phyloP scores from a whole-genome alignment of 2,113 vertebrate genomes.

The Sorex fumeus region DNA sequence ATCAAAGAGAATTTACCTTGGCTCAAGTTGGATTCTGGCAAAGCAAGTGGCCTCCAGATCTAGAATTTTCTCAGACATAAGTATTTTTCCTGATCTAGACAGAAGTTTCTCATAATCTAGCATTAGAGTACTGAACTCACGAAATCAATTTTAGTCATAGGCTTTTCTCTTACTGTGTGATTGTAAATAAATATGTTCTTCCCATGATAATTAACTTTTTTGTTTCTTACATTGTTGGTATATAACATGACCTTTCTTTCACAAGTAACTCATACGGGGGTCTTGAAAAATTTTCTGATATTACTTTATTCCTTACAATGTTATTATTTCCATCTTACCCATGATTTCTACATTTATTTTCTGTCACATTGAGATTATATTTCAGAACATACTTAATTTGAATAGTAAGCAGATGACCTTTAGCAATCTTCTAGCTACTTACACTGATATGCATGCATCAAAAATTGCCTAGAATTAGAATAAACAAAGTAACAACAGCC shows the following conservation, averaged over 20 bases:
- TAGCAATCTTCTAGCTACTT: background rate
- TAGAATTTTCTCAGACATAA: background rate
- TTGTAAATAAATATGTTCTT: background rate
- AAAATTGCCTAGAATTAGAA: conserved; percentile 9
- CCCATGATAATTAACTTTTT: background rate
- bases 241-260: background rate
- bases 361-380: background rate
- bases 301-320: background rate
- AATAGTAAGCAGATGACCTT: background rate
- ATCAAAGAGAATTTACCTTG: background rate
- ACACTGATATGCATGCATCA: background rate
- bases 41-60: background rate
- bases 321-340: conserved; percentile 1
- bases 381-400: background rate
- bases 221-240: background rate
- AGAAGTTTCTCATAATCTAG: background rate
- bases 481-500: background rate
- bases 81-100: background rate
- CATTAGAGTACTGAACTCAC: background rate
- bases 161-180: background rate
- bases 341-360: background rate
- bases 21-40: background rate
- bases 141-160: background rate
- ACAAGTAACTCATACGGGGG: background rate
- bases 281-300: no score